Base-by-base conservation (phyloP, 2,888 invertebrate species). In the Tinea pellionella region DNA sequence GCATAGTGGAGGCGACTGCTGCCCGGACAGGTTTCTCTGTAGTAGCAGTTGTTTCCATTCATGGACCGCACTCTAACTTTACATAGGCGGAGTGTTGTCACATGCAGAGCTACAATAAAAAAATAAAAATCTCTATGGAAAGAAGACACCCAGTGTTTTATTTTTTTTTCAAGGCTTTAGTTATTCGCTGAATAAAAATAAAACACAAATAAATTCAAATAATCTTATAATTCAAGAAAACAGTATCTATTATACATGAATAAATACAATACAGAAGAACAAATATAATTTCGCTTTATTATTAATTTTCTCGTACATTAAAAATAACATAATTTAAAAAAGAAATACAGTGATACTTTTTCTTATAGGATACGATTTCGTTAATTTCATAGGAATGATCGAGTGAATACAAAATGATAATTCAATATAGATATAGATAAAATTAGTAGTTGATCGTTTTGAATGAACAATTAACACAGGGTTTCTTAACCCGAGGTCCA, bases 231-330 rank as follows among this genome's bases (percentile, higher is more conserved):
- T 85, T 86, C 80, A 83, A 81, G 78, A 79, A 84, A 87, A 86
- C 83, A 79, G 79, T 86, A 85, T 86, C 74, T 53, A n/a, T n/a
- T 18, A 85, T 87, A 87, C 86, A 87, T 74, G 80, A 85, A 85
- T 87, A 87, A 87, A 87, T 85, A 86, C 86, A 84, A 80, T 83
- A 79, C 80, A 82, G 84, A 75, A 80, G 69, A 80, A 80, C 78
- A 78, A 24, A 24, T 24, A 6, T 24, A 3, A 24, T 3, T 24
- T 24, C 6, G 24, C 6, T 24, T 24, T 24, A 6, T 73, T 71
- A 64, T 63, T 73, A 72, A 74, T 69, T 73, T 67, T 73, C 70
- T 68, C 69, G 68, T 72, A 12, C 71, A 71, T 62, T 72, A 43
- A 75, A 24, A 77, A 75, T 71, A 75, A 77, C 71, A 68, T 73